A percentile compares a stretch with the other conserved stretches of the same genome.
phyloP scores from a whole-genome alignment of 2,888 invertebrate genomes.

The Drosophila kanekoi region DNA sequence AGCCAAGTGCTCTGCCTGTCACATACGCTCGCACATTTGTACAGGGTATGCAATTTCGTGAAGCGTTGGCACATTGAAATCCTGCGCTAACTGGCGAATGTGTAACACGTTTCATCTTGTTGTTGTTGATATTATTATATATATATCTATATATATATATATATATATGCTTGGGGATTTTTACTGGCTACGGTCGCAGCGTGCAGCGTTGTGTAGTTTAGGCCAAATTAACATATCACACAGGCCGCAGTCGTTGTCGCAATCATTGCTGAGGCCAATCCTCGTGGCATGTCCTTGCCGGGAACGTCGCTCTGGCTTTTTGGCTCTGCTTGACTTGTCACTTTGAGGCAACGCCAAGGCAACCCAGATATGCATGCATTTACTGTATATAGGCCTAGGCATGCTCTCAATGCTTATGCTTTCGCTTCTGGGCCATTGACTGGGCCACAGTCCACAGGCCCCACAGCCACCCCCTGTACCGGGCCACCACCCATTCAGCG shows the following conservation, averaged over 20 bases:
- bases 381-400: conserved; percentile 23
- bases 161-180: conserved; percentile 43
- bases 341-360: conserved; percentile 61
- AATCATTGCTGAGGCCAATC: conserved; percentile 42
- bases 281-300: conserved; percentile 30
- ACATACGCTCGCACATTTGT: neutral
- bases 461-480: no score
- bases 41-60: neutral
- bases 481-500: neutral
- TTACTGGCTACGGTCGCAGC: conserved; percentile 49
- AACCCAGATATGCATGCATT: conserved; percentile 16
- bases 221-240: conserved; percentile 73
- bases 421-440: conserved; percentile 36
- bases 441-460: conserved; percentile 6
- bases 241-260: conserved; percentile 56
- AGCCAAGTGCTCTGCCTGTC: neutral
- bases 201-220: conserved; percentile 58
- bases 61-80: conserved; percentile 32
- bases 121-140: conserved; percentile 14
- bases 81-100: conserved; percentile 51
- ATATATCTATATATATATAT: neutral
- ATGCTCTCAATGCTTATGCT: conserved; percentile 10
- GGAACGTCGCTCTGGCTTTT: conserved; percentile 10
- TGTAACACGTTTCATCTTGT: conserved; percentile 42
- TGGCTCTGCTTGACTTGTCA: conserved; percentile 63